A percentile compares a stretch with the other conserved stretches of the same genome.
These are phyloP conservation scores for Oreotragus oreotragus DNA, from an alignment of 2,113 vertebrate genomes.

Conservation along the genomic window DNA sequence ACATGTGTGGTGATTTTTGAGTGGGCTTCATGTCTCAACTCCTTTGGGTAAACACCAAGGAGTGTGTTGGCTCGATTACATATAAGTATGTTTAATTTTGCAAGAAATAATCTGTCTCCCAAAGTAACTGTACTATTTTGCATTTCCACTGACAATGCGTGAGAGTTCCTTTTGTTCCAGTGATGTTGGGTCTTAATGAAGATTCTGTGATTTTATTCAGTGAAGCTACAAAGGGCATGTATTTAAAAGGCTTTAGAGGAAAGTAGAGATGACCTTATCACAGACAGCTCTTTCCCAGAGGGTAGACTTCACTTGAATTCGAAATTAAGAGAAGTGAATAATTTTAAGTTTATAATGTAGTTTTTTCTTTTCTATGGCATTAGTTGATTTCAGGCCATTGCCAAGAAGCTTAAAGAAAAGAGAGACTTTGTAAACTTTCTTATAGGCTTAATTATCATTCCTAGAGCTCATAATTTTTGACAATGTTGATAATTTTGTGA, in stretches of 20 bases:
- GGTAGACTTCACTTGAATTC: slow-evolving; percentile 13
- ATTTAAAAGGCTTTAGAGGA: slow-evolving; percentile 57
- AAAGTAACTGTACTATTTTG: neutral
- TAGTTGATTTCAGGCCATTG: neutral
- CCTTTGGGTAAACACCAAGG: neutral
- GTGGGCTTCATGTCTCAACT: neutral
- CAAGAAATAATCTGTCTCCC: neutral
- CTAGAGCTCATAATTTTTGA: neutral
- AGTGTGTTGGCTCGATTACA: neutral
- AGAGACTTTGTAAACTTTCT: neutral
- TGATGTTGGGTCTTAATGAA: slow-evolving; percentile 8
- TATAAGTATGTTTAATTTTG: neutral
- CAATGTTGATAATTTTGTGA: neutral
- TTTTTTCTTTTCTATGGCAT: neutral
- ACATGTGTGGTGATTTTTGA: neutral
- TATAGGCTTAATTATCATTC: neutral
- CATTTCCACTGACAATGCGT: neutral
- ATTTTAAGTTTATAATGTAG: slow-evolving; percentile 31
- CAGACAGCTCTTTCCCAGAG: slow-evolving; percentile 14
- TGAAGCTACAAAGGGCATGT: slow-evolving; percentile 37
- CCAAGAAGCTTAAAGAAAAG: neutral
- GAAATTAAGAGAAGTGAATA: slow-evolving; percentile 36
- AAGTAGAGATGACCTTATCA: slow-evolving; percentile 64
- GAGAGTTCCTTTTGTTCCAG: neutral
- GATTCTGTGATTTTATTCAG: neutral